phyloP scores from a whole-genome alignment of 2,888 invertebrate species.

The Nebria brevicollis region DNA sequence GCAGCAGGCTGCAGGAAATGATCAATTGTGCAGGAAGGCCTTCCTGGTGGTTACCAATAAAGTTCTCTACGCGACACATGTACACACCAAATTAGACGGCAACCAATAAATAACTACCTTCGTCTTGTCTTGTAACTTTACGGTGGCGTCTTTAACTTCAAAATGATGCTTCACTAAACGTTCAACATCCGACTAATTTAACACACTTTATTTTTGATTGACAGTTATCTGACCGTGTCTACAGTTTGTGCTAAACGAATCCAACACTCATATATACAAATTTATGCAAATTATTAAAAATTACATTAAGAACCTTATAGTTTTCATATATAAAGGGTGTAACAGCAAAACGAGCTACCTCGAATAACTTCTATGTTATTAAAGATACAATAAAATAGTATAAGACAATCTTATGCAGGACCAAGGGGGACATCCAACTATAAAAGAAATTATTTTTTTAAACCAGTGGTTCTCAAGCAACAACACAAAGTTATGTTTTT shows the following conservation, averaged over 20 bases:
- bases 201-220: background rate
- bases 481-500: no score
- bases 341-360: no score
- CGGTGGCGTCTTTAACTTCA: background rate
- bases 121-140: background rate
- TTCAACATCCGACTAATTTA: background rate
- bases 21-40: conserved; percentile 25
- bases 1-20: conserved; percentile 17
- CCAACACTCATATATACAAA: background rate
- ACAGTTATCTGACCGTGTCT: background rate
- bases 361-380: no score
- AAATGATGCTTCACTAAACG: background rate
- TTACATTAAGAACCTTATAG: no score
- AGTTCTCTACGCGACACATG: background rate
- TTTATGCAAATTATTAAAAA: no score
- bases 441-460: no score
- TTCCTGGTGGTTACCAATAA: conserved; percentile 16
- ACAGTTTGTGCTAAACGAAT: background rate
- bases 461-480: no score
- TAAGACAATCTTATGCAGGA: no score
- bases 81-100: background rate
- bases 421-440: no score
- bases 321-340: no score
- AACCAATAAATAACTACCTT: background rate
- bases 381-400: no score